A percentile compares a stretch with the other conserved stretches of the same genome.
These are phyloP conservation scores for Hybognathus amarus DNA, from an alignment of 2,797 vertebrate species.

Conservation along the genomic window DNA sequence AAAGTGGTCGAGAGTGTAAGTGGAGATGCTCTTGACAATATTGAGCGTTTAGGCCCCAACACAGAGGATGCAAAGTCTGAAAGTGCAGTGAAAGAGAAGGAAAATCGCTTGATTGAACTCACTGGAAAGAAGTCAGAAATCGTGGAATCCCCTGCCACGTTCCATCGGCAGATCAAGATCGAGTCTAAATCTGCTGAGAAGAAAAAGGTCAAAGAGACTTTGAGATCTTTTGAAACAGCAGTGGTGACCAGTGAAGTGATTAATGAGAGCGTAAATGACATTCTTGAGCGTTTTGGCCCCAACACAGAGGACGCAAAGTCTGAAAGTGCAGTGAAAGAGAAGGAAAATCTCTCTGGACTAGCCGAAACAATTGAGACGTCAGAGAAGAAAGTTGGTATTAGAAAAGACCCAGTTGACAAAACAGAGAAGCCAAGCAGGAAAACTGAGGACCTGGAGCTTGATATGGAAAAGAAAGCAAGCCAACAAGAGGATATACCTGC, in stretches of 20 bases:
- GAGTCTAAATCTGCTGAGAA: constrained; percentile 70
- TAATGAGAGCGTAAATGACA: constrained; percentile 72
- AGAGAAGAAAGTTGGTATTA: constrained; percentile 67
- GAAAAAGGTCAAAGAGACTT: constrained; percentile 34
- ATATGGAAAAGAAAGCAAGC: constrained; percentile 67
- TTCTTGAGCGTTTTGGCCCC: constrained; percentile 70
- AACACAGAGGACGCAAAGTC: constrained; percentile 72
- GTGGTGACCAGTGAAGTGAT: constrained; percentile 69
- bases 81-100: constrained; percentile 69
- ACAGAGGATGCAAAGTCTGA: constrained; percentile 71
- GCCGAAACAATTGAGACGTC: constrained; percentile 77
- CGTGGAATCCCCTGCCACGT: constrained; percentile 82
- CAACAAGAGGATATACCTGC: constrained; percentile 72
- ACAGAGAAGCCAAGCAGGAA: constrained; percentile 67
- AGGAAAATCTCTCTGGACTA: constrained; percentile 70
- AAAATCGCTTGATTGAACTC: constrained; percentile 71
- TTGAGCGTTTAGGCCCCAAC: constrained; percentile 70
- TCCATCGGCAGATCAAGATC: constrained; percentile 85
- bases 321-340: constrained; percentile 70
- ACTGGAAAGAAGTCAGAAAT: constrained; percentile 85
- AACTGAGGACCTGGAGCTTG: constrained; percentile 63
- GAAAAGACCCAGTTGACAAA: constrained; percentile 68
- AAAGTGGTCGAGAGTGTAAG: constrained; percentile 73
- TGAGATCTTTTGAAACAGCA: constrained; percentile 30
- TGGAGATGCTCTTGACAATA: constrained; percentile 77